Evolutionary conservation across 37 sponge, comb jelly and placozoan species (phyloP), one percentile per base, ranked within the genome.

Genomic region (Halichondria panicea): DNA sequence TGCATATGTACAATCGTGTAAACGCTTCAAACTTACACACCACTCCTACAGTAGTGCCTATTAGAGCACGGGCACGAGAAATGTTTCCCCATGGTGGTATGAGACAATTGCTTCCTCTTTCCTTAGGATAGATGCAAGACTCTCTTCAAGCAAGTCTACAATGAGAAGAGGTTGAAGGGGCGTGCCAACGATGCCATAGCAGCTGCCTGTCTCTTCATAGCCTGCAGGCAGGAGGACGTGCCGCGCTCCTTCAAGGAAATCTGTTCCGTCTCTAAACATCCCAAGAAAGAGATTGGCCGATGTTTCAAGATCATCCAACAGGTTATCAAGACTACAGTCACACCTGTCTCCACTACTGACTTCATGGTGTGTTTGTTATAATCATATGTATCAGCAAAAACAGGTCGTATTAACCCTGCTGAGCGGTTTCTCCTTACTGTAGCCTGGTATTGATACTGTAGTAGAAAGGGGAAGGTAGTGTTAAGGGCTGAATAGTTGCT

Each of bases 181-280:
- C 73, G 98, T 25, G 86, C 89, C 35, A 94, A 92, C 48, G 98
- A 97, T 77, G 98, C 98, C 13, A 87, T 94, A 22, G 95, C 95
- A 3, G 81, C 98, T 41, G 93, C 98, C 39, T 97, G 95, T 80
- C 84, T 97, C 35, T 97, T 87, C 88, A 97, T 97, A 45, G 95
- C 98, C 36, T 97, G 98, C 55, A 43, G 92, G 32, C 95, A 94
- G 59, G 98, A 94, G 36, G 91, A 80, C 6, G 95, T 91, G 12
- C 92, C 95, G n/a, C 80, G 98, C 31, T 92, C 95, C 28, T 97
- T 97, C 83, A 97, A 94, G 74, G 98, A 97, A 54, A 97, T 97
- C 27, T 97, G 98, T 84, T 89, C 95, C 46, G 95, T 97, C 19
- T 97, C 95, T 8, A 55, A 79, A 25, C 88, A 88, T 62, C 86